These are phyloP conservation scores for Macropodus opercularis DNA, from an alignment of 2,797 vertebrate species.

Conservation along the genomic window DNA sequence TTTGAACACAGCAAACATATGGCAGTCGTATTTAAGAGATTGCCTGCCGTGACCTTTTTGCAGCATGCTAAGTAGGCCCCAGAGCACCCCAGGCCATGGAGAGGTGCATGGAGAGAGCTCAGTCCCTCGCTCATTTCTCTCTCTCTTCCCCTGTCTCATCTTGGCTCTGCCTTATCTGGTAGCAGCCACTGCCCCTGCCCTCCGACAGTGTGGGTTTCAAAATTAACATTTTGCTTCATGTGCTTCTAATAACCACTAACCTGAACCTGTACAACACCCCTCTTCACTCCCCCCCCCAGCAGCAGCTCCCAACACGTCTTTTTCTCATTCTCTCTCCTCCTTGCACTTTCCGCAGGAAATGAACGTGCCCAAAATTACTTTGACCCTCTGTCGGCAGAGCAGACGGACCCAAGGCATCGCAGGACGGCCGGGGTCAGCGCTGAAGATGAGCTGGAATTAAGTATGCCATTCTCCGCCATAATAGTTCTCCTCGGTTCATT, in stretches of 20 bases:
- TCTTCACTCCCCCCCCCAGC: conserved; percentile 12
- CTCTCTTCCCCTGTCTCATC: conserved; percentile 69
- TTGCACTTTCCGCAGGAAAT: conserved; percentile 94
- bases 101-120: conserved; percentile 69
- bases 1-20: conserved; percentile 91
- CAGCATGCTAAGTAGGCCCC: conserved; percentile 95
- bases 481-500: conserved; percentile 96
- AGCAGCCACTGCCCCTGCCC: conserved; percentile 83
- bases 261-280: conserved; percentile 72
- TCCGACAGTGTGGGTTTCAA: conserved; percentile 90
- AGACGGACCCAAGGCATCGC: conserved; percentile 92
- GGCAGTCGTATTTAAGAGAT: conserved; percentile 93
- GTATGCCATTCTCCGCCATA: conserved; percentile 95
- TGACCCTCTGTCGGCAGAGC: conserved; percentile 89
- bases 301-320: conserved; percentile 45
- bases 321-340: conserved; percentile 56
- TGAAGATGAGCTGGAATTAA: conserved; percentile 99
- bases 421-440: conserved; percentile 86
- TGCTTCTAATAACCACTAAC: conserved; percentile 99
- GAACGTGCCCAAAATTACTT: conserved; percentile 95
- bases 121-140: conserved; percentile 58
- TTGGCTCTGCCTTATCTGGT: conserved; percentile 85
- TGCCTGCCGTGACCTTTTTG: conserved; percentile 93
- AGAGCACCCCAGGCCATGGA: conserved; percentile 85
- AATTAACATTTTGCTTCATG: conserved; percentile 99